These are phyloP conservation scores for Craniophora ligustri DNA, from an alignment of 2,888 invertebrate species.

Conservation along the genomic window DNA sequence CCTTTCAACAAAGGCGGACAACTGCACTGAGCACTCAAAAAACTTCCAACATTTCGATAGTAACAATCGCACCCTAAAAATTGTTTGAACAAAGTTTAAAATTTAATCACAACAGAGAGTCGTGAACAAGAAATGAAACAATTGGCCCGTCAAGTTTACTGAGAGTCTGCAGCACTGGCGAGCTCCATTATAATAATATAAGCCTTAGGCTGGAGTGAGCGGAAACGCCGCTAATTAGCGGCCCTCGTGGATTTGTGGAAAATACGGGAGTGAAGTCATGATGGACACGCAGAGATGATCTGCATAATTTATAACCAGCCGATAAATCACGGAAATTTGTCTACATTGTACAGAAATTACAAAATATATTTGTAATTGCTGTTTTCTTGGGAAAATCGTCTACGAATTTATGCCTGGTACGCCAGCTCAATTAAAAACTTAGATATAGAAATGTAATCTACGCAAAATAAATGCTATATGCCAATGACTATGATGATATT, in stretches of 20 bases:
- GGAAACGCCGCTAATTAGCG: slow-evolving; percentile 64
- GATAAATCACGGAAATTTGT: too few relatives aligned
- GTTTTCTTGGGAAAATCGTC: too few relatives aligned
- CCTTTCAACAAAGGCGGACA: neutral
- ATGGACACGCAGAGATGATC: neutral
- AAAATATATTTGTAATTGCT: too few relatives aligned
- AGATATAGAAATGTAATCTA: too few relatives aligned
- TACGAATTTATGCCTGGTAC: too few relatives aligned
- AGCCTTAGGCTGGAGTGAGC: slow-evolving; percentile 58
- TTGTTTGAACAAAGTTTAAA: slow-evolving; percentile 60
- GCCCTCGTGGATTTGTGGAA: slow-evolving; percentile 46
- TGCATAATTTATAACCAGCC: too few relatives aligned
- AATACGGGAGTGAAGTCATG: slow-evolving; percentile 12
- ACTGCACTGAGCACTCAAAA: neutral
- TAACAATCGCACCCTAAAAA: slow-evolving; percentile 30
- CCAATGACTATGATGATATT: too few relatives aligned
- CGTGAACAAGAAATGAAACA: slow-evolving; percentile 55
- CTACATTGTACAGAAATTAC: too few relatives aligned
- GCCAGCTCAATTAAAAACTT: too few relatives aligned
- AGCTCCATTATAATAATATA: slow-evolving; percentile 65
- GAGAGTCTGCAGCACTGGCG: slow-evolving; percentile 32
- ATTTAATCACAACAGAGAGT: slow-evolving; percentile 62
- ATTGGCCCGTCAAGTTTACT: slow-evolving; percentile 47
- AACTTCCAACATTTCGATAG: neutral
- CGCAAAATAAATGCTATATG: too few relatives aligned